These are phyloP conservation scores for Rutilus rutilus DNA, from an alignment of 2,113 vertebrate genomes.

Conservation along the genomic window DNA sequence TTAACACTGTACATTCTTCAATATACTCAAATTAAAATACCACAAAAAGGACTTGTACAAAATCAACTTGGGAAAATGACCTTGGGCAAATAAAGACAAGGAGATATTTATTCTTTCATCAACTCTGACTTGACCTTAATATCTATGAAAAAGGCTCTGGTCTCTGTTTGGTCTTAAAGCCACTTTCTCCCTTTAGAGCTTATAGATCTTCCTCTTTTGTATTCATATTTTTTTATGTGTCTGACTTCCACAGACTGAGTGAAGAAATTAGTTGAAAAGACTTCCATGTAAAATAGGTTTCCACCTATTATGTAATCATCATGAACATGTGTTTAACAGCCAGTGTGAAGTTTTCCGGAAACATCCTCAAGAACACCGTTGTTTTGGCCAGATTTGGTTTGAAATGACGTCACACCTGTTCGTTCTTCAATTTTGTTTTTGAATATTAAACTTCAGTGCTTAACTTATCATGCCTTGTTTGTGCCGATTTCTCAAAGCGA, in stretches of 20 bases:
- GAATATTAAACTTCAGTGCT: background rate
- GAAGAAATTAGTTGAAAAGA: background rate
- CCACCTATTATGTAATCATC: background rate
- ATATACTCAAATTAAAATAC: conserved; percentile 26
- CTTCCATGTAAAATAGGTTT: background rate
- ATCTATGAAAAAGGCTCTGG: background rate
- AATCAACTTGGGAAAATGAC: conserved; percentile 59
- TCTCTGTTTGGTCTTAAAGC: background rate
- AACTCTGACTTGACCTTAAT: background rate
- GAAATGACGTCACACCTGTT: background rate
- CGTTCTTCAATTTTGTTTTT: background rate
- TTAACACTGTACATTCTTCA: background rate
- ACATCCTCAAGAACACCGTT: background rate
- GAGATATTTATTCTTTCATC: conserved; percentile 13
- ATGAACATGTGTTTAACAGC: background rate
- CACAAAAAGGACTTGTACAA: conserved; percentile 37
- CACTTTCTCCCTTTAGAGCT: background rate
- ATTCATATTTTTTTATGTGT: background rate
- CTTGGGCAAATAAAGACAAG: conserved; percentile 29
- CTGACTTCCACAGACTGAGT: background rate
- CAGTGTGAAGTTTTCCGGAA: background rate
- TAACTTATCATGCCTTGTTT: too few relatives aligned
- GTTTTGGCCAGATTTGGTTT: background rate
- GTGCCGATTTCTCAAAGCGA: background rate
- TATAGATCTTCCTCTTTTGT: background rate